A percentile compares a stretch with the other conserved stretches of the same genome.
Evolutionary conservation across 2,113 vertebrate genomes (phyloP).

Genomic region (Amphiprion percula): DNA sequence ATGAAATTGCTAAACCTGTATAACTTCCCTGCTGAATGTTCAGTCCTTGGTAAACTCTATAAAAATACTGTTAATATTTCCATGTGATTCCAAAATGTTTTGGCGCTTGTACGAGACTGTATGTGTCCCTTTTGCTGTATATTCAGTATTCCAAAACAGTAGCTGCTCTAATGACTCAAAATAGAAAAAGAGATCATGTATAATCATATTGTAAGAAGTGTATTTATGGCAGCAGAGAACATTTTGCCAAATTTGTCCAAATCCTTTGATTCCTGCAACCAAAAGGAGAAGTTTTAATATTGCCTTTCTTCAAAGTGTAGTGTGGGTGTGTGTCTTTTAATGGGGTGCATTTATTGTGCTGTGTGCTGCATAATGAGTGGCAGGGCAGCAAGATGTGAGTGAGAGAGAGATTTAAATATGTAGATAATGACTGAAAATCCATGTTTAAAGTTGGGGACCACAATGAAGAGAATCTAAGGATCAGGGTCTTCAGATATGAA

Average conservation of each 20-base stretch:
- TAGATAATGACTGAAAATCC: constrained; percentile 35
- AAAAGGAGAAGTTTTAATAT: constrained; percentile 53
- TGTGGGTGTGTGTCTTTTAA: constrained; percentile 33
- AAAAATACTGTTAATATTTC: constrained; percentile 70
- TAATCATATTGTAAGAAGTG: constrained; percentile 20
- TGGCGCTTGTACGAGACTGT: constrained; percentile 62
- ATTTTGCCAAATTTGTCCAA: constrained; percentile 45
- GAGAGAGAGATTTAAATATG: constrained; percentile 25
- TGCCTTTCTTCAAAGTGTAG: constrained; percentile 55
- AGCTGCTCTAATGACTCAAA: constrained; percentile 33
- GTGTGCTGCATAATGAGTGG: constrained; percentile 11
- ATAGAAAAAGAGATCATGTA: constrained; percentile 20
- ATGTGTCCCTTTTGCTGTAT: constrained; percentile 67
- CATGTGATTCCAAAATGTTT: constrained; percentile 67
- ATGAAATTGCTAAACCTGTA: constrained; percentile 46
- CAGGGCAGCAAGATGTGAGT: constrained; percentile 7
- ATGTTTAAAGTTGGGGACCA: background rate
- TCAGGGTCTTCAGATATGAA: constrained; percentile 37
- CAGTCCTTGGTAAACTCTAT: constrained; percentile 65
- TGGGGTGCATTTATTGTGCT: constrained; percentile 38
- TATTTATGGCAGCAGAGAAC: constrained; percentile 23
- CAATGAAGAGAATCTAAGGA: constrained; percentile 11
- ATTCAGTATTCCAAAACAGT: constrained; percentile 52
- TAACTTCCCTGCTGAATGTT: constrained; percentile 75
- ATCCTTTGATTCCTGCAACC: constrained; percentile 50